Evolutionary conservation across 2,888 invertebrate species (phyloP).

Genomic region (Pheosia tremula): DNA sequence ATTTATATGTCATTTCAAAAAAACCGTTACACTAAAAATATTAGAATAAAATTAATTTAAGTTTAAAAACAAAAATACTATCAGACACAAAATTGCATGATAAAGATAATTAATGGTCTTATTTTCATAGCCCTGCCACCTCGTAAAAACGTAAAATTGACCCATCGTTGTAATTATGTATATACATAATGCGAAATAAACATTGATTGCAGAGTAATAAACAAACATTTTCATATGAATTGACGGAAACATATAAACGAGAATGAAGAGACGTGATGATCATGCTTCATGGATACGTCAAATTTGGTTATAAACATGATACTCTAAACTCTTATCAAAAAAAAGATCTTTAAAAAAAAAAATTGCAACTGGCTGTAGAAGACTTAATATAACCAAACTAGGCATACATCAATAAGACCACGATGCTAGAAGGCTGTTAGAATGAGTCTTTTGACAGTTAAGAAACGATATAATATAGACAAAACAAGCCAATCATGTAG

Average conservation of each 20-base stretch:
- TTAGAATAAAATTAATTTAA: no score
- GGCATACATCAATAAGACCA: slow-evolving; percentile 19
- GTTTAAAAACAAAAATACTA: no score
- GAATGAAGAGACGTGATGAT: neutral
- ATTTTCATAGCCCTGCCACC: no score
- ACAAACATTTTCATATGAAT: neutral
- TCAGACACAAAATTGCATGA: no score
- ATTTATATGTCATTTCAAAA: no score
- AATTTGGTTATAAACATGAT: slow-evolving; percentile 18
- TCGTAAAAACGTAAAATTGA: no score
- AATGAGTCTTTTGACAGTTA: slow-evolving; percentile 42
- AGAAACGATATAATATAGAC: slow-evolving; percentile 32
- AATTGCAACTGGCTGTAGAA: neutral
- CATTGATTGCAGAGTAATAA: neutral
- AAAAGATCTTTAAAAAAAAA: no score
- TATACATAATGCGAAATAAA: no score
- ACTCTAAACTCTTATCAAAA: no score
- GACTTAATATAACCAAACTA: slow-evolving; percentile 28
- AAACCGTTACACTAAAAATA: no score
- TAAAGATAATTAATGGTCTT: no score
- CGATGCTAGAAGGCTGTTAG: slow-evolving; percentile 36
- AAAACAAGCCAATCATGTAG: slow-evolving; percentile 54
- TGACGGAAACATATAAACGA: neutral
- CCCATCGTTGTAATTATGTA: no score
- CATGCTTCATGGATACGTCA: neutral